These are phyloP conservation scores for Amblyjoppa fuscipennis DNA, from an alignment of 2,888 invertebrate species.

Conservation along the genomic window DNA sequence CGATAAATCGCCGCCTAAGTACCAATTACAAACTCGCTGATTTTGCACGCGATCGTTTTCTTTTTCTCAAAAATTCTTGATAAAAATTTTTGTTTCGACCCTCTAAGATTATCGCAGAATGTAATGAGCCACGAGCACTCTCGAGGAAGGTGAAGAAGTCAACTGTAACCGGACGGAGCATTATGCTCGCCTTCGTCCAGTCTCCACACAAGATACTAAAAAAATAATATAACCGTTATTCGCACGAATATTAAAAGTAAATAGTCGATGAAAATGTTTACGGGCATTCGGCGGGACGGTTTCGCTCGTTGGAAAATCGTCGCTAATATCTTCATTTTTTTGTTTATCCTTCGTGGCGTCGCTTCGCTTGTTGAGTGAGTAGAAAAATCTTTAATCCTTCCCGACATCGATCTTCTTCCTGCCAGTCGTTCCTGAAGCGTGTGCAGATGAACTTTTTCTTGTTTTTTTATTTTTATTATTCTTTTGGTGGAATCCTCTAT, in stretches of 20 bases:
- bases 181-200: neutral
- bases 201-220: neutral
- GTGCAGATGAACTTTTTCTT: neutral
- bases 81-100: conserved; percentile 20
- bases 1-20: neutral
- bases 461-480: neutral
- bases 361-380: conserved; percentile 43
- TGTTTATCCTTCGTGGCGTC: conserved; percentile 8
- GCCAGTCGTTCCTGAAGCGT: neutral
- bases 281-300: neutral
- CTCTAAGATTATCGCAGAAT: conserved; percentile 9
- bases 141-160: conserved; percentile 1
- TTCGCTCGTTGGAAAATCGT: neutral
- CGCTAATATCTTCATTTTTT: conserved; percentile 31
- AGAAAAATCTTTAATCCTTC: neutral
- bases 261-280: conserved; percentile 26
- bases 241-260: neutral
- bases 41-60: neutral
- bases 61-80: neutral
- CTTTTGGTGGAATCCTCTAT: too few species aligned
- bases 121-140: neutral
- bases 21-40: conserved; percentile 9
- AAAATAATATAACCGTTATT: neutral
- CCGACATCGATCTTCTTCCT: neutral
- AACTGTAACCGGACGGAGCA: neutral